Percentiles rank a stretch among this genome's conserved stretches.
phyloP scores from a whole-genome alignment of 2,888 invertebrate species.

The Sisyra terminalis region DNA sequence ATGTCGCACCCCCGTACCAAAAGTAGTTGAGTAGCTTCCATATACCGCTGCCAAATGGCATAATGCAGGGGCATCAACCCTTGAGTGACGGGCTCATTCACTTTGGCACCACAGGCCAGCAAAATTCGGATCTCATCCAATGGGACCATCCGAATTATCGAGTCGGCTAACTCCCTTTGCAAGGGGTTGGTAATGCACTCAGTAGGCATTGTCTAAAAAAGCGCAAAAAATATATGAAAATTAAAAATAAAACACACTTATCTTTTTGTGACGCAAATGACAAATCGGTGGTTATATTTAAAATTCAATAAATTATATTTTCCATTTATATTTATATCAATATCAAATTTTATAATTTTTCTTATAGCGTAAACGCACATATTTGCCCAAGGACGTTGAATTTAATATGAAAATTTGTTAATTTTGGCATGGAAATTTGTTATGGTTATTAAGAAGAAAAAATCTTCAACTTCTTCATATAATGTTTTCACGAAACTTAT shows the following conservation, averaged over 20 bases:
- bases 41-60: constrained; percentile 74
- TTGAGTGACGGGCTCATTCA: constrained; percentile 66
- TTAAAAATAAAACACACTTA: background rate
- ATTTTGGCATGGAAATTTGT: too few relatives aligned
- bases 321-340: background rate
- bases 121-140: constrained; percentile 75
- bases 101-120: constrained; percentile 72
- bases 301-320: background rate
- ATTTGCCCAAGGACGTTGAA: too few relatives aligned
- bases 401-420: too few relatives aligned
- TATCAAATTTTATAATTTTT: too few relatives aligned
- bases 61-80: constrained; percentile 83
- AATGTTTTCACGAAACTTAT: too few relatives aligned
- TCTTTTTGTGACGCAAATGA: background rate
- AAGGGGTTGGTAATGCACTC: constrained; percentile 57
- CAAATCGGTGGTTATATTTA: background rate
- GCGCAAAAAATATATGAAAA: too few relatives aligned
- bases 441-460: too few relatives aligned
- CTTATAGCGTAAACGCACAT: too few relatives aligned
- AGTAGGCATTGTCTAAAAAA: constrained; percentile 39
- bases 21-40: constrained; percentile 63
- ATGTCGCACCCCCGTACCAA: constrained; percentile 69
- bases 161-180: constrained; percentile 77
- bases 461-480: too few relatives aligned
- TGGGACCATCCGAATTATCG: constrained; percentile 74